phyloP scores from a whole-genome alignment of 2,888 invertebrate genomes.

The Sphaeridia pumilis region DNA sequence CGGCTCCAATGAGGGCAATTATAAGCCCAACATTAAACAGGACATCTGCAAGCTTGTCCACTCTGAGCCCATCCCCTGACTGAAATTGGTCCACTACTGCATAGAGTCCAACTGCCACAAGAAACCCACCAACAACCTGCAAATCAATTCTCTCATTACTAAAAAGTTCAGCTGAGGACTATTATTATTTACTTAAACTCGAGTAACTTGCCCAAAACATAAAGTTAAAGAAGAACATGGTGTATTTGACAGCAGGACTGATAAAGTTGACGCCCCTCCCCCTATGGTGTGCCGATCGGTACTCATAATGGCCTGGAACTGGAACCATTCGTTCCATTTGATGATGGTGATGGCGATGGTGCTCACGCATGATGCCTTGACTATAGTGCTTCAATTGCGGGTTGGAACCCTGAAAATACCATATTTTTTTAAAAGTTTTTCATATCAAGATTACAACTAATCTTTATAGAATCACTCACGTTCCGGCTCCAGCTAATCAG shows the following conservation, averaged over 20 bases:
- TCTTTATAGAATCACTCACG: too few species aligned
- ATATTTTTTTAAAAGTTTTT: too few species aligned
- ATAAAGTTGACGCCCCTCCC: constrained; percentile 52
- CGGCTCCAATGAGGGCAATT: constrained; percentile 69
- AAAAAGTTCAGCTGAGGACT: background rate
- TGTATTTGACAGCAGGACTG: constrained; percentile 77
- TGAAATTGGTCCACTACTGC: constrained; percentile 90
- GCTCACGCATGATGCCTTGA: constrained; percentile 18
- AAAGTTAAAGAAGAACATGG: constrained; percentile 78
- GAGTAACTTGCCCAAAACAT: constrained; percentile 68
- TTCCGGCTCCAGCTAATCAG: too few species aligned
- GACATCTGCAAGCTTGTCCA: constrained; percentile 79
- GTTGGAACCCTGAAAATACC: too few species aligned
- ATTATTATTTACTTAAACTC: too few species aligned
- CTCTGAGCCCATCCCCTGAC: constrained; percentile 66
- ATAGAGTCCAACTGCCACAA: constrained; percentile 56
- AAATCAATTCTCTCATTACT: constrained; percentile 23
- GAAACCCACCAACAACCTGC: constrained; percentile 73
- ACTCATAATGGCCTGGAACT: constrained; percentile 13
- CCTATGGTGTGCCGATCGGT: constrained; percentile 21
- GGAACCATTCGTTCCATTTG: constrained; percentile 35
- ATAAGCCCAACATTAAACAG: constrained; percentile 75
- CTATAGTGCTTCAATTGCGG: too few species aligned
- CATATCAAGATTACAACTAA: too few species aligned
- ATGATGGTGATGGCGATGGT: constrained; percentile 9